These are phyloP conservation scores for Scaptomyza cyrtandrae DNA, from an alignment of 2,888 invertebrate species.

Conservation along the genomic window DNA sequence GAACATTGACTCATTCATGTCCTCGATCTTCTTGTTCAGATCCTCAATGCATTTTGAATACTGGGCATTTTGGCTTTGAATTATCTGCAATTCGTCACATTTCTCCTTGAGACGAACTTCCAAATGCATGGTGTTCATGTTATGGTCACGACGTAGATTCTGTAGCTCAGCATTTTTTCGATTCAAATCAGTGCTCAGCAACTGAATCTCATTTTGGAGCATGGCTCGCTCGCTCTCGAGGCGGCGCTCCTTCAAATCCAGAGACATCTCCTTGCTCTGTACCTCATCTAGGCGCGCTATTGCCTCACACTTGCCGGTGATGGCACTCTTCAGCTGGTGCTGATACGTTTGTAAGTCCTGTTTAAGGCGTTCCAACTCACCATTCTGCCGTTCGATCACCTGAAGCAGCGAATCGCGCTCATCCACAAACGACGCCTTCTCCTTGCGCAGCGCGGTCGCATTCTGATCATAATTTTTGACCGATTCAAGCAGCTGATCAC, in stretches of 20 bases:
- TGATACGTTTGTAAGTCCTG: constrained; percentile 89
- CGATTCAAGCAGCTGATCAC: constrained; percentile 88
- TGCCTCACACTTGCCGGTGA: constrained; percentile 93
- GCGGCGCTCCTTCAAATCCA: constrained; percentile 93
- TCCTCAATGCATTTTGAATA: constrained; percentile 89
- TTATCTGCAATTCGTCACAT: constrained; percentile 91
- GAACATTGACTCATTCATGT: constrained; percentile 88
- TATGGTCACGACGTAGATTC: constrained; percentile 90
- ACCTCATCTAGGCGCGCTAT: constrained; percentile 92
- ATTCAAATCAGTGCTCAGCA: constrained; percentile 91
- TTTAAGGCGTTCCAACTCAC: constrained; percentile 90
- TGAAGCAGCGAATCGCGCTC: constrained; percentile 90
- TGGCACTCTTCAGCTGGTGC: constrained; percentile 90
- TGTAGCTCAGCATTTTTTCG: constrained; percentile 92
- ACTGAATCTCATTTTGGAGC: constrained; percentile 91
- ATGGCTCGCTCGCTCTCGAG: constrained; percentile 92
- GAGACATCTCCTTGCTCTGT: constrained; percentile 90
- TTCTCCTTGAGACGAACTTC: constrained; percentile 92
- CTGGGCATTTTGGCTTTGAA: constrained; percentile 89
- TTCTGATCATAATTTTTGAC: constrained; percentile 88
- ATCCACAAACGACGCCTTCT: constrained; percentile 89
- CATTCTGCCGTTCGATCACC: constrained; percentile 89
- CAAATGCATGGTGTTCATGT: constrained; percentile 87
- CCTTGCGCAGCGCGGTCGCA: constrained; percentile 88
- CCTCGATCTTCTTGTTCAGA: constrained; percentile 88